Evolutionary conservation across 2,888 invertebrate genomes (phyloP), one percentile per base, ranked within the genome.

Genomic region (Pemphredon lugubris): DNA sequence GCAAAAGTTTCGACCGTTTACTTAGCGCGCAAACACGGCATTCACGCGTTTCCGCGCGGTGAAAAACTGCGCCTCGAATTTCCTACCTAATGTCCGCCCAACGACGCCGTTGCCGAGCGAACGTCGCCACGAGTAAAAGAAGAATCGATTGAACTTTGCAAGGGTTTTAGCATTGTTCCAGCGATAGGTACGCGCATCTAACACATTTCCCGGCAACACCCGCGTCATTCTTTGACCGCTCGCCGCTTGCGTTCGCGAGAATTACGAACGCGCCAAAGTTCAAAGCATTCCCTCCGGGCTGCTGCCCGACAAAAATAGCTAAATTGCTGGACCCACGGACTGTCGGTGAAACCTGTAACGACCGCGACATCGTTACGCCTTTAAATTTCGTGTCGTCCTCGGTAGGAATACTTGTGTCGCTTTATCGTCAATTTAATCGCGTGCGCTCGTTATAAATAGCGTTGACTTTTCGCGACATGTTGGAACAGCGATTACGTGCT

Each of bases 251-350:
- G 44, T 53, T 51, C 75, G 71, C 65, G 78, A 79, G 71, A 82
- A 83, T 84, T 83, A 82, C 80, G 70, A 73, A 66, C 76, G 74
- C 72, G 78, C 53, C 77, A 73, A 78, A 83, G 83, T 83, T 83
- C 84, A 84, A 84, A 84, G 84, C 79, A 70, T 54, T 57, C 53
- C 64, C 67, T 21, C 23, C 44, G 50, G 55, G 48, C 60, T 58
- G 61, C 47, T 73, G 61, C 54, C 54, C 63, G 42, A 40, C 65
- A 77, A 82, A 83, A 80, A 80, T 83, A 70, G 70, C 65, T 73
- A 59, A 79, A 80, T 80, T 74, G 78, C 66, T 66, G 51, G 48
- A 53, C 69, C 21, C 65, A 39, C 55, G 40, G 57, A 55, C 45
- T 30, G 48, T 40, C 26, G 9, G 40, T 59, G 47, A 47, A 71